Base-by-base conservation (phyloP, 2,113 vertebrate genomes). In the Xiphophorus couchianus region DNA sequence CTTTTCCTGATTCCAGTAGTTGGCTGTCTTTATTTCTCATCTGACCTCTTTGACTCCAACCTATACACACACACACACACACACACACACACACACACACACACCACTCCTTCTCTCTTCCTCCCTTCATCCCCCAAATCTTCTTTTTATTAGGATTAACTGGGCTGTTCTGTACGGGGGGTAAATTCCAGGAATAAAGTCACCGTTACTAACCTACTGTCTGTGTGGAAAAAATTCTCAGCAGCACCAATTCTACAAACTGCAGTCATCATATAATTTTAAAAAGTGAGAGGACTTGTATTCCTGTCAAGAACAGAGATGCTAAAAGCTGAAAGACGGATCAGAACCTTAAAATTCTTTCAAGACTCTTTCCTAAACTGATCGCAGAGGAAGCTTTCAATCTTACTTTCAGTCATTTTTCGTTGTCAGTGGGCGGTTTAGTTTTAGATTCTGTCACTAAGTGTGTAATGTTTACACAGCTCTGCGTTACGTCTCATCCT, bases 81-180 rank as follows among this genome's bases (percentile, higher is more conserved):
- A 37, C 33, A 33, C 58, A 28, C 29, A 62, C 31, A n/a, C 17
- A 30, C 42, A 28, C 27, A 28, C 60, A 64, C 48, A 35, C 60
- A 29, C 30, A 62, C 28, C 39, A 30, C 66, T 39, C 33, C 37
- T 60, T 29, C 25, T n/a, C 37, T 54, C 66, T 66, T 27, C 60
- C 51, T 22, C 15, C 17, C 19, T 25, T 25, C 51, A 62, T 19
- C 15, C 64, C 61, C 58, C 37, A 69, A 12, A 81, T 83, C 70
- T 62, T 71, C 66, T 76, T 88, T 88, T 85, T 69, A 69, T 80
- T 73, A 76, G 90, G 90, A 92, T 92, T 93, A 92, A 71, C 84
- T 87, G 83, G 73, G n/a, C 81, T n/a, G 68, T 77, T 81, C 74
- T 19, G 73, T 77, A 77, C 71, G 73, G 71, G 82, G 64, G 62